Evolutionary conservation across 2,797 vertebrate genomes (phyloP), one percentile per base, ranked within the genome.

Genomic region (Clarias fuscus): DNA sequence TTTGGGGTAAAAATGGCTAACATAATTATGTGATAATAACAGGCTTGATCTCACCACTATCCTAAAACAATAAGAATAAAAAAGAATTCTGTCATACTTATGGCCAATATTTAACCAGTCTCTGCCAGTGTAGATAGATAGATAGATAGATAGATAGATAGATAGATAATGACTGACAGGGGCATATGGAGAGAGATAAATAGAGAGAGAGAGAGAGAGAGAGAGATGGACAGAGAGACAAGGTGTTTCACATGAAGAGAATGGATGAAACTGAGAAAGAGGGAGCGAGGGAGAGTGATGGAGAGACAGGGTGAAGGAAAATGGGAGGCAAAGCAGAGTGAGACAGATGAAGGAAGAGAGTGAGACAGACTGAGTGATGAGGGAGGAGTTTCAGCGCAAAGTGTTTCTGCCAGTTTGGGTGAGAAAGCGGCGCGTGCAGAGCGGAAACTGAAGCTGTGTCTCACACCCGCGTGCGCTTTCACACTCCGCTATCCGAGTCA

Each of bases 351-450:
- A 10, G 37, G 56, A 40, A 43, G 40, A 48, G n/a, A 68, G 64
- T 56, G 80, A 68, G 64, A 56, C 1, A 68, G 6, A 33, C 1
- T 68, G 80, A 33, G 64, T 30, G 80, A 30, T 33, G 62, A 82
- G 43, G 80, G 80, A 68, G 80, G 80, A 82, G 80, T 82, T 82
- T 68, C 17, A 5, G 43, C 11, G 80, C 43, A 68, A 58, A 67
- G 56, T n/a, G 53, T 43, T 82, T 7, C 43, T 56, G 80, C 2
- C 80, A 82, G 67, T 80, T 78, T 56, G 67, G 40, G 40, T 67
- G 80, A 48, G 84, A 76, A 65, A 65, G 72, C 71, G 15, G 72
- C 68, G 87, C 78, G 78, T 70, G 82, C 82, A 65, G 88, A 88
- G 86, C 84, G 79, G 78, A 70, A 82, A 22, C 81, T 70, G 81